Evolutionary conservation across 1,140 invertebrate species (phyloP).

Genomic region (Euschistus heros): DNA sequence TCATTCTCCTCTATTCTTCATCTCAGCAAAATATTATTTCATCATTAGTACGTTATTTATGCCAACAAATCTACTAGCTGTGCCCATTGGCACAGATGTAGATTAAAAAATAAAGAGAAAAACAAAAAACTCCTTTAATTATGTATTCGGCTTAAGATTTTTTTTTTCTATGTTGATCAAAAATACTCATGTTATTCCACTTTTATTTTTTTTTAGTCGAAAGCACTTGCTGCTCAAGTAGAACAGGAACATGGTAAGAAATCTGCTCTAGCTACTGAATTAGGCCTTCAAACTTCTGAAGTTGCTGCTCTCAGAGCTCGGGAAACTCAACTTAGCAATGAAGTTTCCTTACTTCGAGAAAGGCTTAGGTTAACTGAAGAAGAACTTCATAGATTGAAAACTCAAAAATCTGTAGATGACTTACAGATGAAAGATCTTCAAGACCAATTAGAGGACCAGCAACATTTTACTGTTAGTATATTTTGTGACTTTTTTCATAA

Average conservation of each 20-base stretch:
- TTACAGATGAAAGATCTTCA: slow-evolving; percentile 85
- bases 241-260: slow-evolving; percentile 82
- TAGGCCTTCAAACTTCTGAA: slow-evolving; percentile 59
- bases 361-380: slow-evolving; percentile 63
- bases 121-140: too few relatives aligned
- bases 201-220: slow-evolving; percentile 39
- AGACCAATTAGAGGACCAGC: slow-evolving; percentile 86
- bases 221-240: slow-evolving; percentile 67
- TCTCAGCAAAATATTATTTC: too few relatives aligned
- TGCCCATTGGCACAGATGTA: too few relatives aligned
- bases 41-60: too few relatives aligned
- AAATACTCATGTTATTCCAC: neutral
- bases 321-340: slow-evolving; percentile 62
- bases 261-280: slow-evolving; percentile 56
- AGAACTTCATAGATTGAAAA: slow-evolving; percentile 68
- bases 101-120: too few relatives aligned
- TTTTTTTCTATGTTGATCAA: too few relatives aligned
- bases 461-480: slow-evolving; percentile 63
- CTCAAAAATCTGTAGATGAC: slow-evolving; percentile 55
- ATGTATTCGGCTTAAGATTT: too few relatives aligned
- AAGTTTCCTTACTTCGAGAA: slow-evolving; percentile 58
- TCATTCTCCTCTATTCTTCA: too few relatives aligned
- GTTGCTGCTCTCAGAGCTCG: slow-evolving; percentile 57
- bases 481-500: neutral
- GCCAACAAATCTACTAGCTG: too few relatives aligned